Conservation (phyloP, 2,113 vertebrate species). For the Lonchura striata region DNA sequence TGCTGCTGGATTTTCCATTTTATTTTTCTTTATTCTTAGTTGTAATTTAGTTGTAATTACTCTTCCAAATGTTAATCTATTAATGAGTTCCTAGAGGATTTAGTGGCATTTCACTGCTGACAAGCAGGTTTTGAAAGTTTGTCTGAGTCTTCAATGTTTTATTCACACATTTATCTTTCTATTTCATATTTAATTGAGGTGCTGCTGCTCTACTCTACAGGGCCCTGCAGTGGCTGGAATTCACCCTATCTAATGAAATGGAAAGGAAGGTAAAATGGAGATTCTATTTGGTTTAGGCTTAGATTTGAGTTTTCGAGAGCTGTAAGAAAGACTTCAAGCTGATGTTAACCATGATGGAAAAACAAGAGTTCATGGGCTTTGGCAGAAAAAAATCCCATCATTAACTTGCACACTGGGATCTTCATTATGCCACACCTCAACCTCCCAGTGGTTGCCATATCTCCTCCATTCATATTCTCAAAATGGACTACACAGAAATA, state of each 20-base stretch:
- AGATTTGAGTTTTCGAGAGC: background rate
- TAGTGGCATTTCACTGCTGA: conserved; percentile 71
- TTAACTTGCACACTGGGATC: background rate
- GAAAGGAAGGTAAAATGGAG: background rate
- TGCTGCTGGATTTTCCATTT: conserved; percentile 24
- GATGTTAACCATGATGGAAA: background rate
- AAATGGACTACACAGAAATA: background rate
- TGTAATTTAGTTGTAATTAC: conserved; percentile 63
- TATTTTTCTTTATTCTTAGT: conserved; percentile 53
- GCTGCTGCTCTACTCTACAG: conserved; percentile 10
- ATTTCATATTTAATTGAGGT: conserved; percentile 60
- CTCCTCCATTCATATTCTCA: background rate
- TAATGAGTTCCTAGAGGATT: conserved; percentile 73
- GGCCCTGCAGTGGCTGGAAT: background rate
- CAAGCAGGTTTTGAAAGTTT: conserved; percentile 51
- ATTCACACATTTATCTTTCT: conserved; percentile 62
- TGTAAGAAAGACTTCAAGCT: background rate
- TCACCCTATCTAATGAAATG: background rate
- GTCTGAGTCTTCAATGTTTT: conserved; percentile 61
- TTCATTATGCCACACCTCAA: background rate
- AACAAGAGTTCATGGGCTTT: background rate
- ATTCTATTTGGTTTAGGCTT: background rate
- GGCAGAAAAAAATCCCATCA: background rate
- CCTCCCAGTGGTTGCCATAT: background rate
- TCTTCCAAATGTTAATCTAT: conserved; percentile 74